Percentiles rank a stretch among this genome's conserved stretches.
Conservation (phyloP, 2,113 vertebrate species). For the Python bivittatus region DNA sequence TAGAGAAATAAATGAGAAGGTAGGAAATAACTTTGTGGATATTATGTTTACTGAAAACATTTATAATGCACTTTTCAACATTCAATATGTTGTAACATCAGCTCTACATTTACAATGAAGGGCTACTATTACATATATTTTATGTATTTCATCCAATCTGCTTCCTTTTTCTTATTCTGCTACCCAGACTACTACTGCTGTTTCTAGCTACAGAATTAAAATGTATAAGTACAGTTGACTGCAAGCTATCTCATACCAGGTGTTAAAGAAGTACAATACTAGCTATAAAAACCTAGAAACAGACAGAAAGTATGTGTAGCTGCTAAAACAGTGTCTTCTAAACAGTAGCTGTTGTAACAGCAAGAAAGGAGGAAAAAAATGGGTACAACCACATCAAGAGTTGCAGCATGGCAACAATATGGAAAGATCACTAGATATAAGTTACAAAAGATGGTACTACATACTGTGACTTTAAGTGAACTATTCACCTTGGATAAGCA, state of each 20-base stretch:
- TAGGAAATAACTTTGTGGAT: not conserved
- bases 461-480: not conserved
- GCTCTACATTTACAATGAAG: not conserved
- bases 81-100: no score
- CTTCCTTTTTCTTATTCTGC: not conserved
- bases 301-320: not conserved
- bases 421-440: not conserved
- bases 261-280: not conserved
- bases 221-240: not conserved
- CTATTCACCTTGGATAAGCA: not conserved
- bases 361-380: not conserved
- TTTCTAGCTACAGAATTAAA: not conserved
- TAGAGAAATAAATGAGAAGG: not conserved
- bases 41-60: not conserved
- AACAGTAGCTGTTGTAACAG: not conserved
- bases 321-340: not conserved
- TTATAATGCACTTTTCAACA: not conserved
- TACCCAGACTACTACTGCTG: not conserved
- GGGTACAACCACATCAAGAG: not conserved
- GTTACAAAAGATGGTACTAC: not conserved
- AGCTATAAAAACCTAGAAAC: not conserved
- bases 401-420: not conserved
- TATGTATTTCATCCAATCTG: not conserved
- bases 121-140: not conserved
- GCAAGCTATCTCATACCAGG: not conserved